phyloP scores from a whole-genome alignment of 1,140 invertebrate genomes.

The Harpegnathos saltator region DNA sequence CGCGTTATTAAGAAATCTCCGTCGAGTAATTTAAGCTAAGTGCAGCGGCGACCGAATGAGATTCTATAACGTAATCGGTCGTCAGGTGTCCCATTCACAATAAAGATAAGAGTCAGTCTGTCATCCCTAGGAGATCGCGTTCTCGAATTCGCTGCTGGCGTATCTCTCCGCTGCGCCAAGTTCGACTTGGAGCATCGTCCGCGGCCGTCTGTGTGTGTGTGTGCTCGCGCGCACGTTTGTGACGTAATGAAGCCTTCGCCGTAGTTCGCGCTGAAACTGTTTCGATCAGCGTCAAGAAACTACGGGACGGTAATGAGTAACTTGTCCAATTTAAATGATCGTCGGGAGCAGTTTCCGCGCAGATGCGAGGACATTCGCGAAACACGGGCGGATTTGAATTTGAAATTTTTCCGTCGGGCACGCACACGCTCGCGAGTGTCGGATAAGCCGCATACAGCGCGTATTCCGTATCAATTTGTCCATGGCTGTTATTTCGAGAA shows the following conservation, averaged over 20 bases:
- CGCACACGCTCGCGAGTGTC: too few species aligned
- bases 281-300: slow-evolving; percentile 48
- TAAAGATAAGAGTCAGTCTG: slow-evolving; percentile 4
- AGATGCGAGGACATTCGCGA: neutral
- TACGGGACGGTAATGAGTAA: slow-evolving; percentile 34
- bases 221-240: slow-evolving; percentile 23
- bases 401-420: neutral
- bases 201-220: slow-evolving; percentile 12
- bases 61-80: slow-evolving; percentile 31
- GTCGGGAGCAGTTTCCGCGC: slow-evolving; percentile 3
- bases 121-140: slow-evolving; percentile 6
- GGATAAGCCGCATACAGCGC: neutral
- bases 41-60: neutral
- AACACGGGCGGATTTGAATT: slow-evolving; percentile 7
- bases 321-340: slow-evolving; percentile 51
- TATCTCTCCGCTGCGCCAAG: neutral
- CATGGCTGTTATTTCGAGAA: too few species aligned
- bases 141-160: neutral
- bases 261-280: slow-evolving; percentile 40
- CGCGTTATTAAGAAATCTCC: slow-evolving; percentile 3
- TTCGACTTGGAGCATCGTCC: slow-evolving; percentile 25
- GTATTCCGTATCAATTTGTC: too few species aligned
- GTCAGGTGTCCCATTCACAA: neutral
- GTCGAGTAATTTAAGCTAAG: slow-evolving; percentile 8
- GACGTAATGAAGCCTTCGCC: slow-evolving; percentile 25